Evolutionary conservation across 2,888 invertebrate species (phyloP), one percentile per base, ranked within the genome.

Genomic region (Orchestes rusci): DNA sequence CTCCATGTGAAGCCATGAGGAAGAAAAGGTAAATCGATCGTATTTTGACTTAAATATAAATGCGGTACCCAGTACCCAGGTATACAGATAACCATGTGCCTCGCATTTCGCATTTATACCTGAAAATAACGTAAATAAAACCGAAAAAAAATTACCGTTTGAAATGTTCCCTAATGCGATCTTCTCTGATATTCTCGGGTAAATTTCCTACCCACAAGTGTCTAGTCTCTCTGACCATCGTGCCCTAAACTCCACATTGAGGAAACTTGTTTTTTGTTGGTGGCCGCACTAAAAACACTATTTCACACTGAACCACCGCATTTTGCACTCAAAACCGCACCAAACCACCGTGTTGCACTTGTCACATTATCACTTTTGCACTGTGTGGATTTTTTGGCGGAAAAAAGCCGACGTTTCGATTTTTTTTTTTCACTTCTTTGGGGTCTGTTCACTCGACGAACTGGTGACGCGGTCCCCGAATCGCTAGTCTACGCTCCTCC

Each of bases 181-280:
- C 93, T 79, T 94, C 93, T 72, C 91, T 88, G 80, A 92, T 89
- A 81, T 91, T 93, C 82, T 94, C 94, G 86, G 95, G 94, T 84
- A 96, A 89, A 84, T 94, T 95, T 85, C 94, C 95, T 84, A 96
- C 93, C 92, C 94, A 94, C 82, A 96, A 87, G 82, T 96, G 94
- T 84, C 95, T 91, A 84, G 94, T 94, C 92, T 95, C 94, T 87
- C 95, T 94, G 86, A 96, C 95, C 96, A 96, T 96, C 86, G 88
- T 92, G 88, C 85, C 84, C 84, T 84, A 77, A 82, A 83, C 84
- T 84, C 88, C 85, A 85, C 87, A 87, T 87, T 82, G 65, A 82
- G 84, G 82, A 79, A 80, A 78, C 75, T 74, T 76, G 66, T 75
- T 75, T 76, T 75, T 73, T 73, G 55, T 40, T n/a, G n/a, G n/a